Base-by-base conservation (phyloP, 2,113 vertebrate genomes). In the Callorhinus ursinus region DNA sequence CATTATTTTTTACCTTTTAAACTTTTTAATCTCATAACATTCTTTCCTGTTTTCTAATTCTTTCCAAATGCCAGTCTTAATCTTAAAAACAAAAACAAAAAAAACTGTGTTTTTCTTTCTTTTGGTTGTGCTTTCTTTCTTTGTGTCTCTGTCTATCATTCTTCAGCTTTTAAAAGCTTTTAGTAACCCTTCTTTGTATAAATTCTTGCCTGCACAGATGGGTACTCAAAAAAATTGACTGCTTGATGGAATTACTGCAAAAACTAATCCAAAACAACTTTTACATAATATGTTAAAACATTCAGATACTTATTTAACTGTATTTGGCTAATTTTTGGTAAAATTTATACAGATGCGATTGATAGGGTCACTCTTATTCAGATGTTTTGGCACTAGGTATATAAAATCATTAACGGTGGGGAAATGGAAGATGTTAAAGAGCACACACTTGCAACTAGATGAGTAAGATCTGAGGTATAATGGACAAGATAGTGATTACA, bases 1-100 rank as follows among this genome's bases (percentile, higher is more conserved):
- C 31, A 85, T 85, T 93, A 86, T 86, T 95, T 95, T 93, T 93
- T 88, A 79, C 63, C 63, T 79, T 92, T 91, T 88, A 90, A 84
- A 88, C 13, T 63, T 92, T 88, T 90, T 88, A 72, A 83, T 76
- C 39, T 95, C 39, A 77, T 90, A 95, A 83, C 42, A 90, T 92
- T 74, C 46, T 19, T 92, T 93, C 74, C n/a, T 19, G 55, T 67
- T 92, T 96, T 95, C 33, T 93, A 95, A 92, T 88, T 95, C 33
- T 71, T 96, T 95, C 90, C 49, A 93, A 97, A 88, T 96, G 53
- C 28, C 69, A 96, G 28, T 14, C 14, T 65, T 80, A 90, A 69
- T 90, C 11, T 77, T 91, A 18, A 65, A 28, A 77, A 55, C 39
- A 77, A 33, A 18, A 51, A 67, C 15, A 22, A 53, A 88, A 55